Base-by-base conservation (phyloP, 2,113 vertebrate genomes). In the Scalopus aquaticus region DNA sequence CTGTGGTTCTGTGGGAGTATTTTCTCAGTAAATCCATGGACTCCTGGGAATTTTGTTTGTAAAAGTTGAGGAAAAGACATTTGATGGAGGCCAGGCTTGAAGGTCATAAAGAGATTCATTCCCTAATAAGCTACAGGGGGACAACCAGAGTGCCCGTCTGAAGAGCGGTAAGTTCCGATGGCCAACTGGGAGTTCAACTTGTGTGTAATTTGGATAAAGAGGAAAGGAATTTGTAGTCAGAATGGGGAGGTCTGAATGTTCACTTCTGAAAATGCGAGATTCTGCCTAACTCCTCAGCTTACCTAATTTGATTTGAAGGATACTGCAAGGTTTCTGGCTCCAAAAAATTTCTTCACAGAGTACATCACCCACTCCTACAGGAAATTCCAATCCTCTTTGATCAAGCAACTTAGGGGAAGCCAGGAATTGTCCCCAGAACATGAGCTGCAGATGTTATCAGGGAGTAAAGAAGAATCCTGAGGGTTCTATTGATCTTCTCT, bases 201-300 rank as follows among this genome's bases (percentile, higher is more conserved):
- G 15, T 13, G 11, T 65, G 10, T 79, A 42, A 58, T 88, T 35
- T 85, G 60, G 13, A 77, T 30, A 76, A 74, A 86, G 0, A 62
- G 10, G 24, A 88, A 74, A 81, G 88, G 82, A 64, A 13, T 46
- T 78, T 81, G 10, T 42, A 74, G 62, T 81, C 42, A 79, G 37
- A 90, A 88, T 92, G 69, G 11, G 39, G 7, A 90, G 15, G 26
- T 42, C 88, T 94, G 49, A 90, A 70, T 4, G 30, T 22, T 77
- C 11, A 30, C 32, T 64, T 90, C 19, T 62, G 49, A 17, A 86
- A 86, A 79, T 72, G 73, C 93, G 22, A 89, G 67, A 94, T 76
- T 91, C 93, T 96, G 90, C 79, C 88, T 81, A 95, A 88, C 82
- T 96, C 67, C 82, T 93, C 82, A 94, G 86, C 82, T 93, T 46